Base-by-base conservation (phyloP, 2,113 vertebrate genomes). In the Dunckerocampus dactyliophorus region DNA sequence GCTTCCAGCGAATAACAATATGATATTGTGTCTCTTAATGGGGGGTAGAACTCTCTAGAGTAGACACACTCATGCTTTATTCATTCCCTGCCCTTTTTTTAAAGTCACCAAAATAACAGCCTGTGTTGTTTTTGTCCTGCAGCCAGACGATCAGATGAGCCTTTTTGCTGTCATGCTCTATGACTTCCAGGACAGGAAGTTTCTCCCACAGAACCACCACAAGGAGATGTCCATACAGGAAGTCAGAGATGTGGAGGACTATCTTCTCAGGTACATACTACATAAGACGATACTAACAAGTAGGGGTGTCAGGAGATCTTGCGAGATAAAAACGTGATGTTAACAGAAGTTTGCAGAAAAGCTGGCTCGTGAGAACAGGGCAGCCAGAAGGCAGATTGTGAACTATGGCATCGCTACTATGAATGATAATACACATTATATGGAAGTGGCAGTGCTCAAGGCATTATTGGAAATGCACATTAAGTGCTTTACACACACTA, bases 101-200 rank as follows among this genome's bases (percentile, higher is more conserved):
- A 28, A 49, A 61, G 12, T 67, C 47, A 53, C 2, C 11, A 54
- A 17, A 43, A 71, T 42, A 71, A 37, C 48, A 52, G 10, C 67
- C 6, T 2, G 22, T 62, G 67, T 64, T 75, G 19, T 15, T 53
- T 42, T 72, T 43, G 10, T 47, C 28, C 17, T 76, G 15, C 71
- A 95, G 94, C 87, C 90, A 21, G 84, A 92, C 61, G 85, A 93
- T 47, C 81, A 93, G 82, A 95, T 89, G 82, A 91, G 93, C 76
- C 87, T 97, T 72, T 86, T 92, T 62, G 89, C 92, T 11, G 92
- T 97, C 79, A 92, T 96, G 90, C 89, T 97, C 19, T 95, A 84
- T 60, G 94, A 97, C 76, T 88, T 96, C 53, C 94, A 95, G 90
- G 90, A 94, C 50, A 89, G 93, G 74, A 94, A 94, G 82, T 98